phyloP scores from a whole-genome alignment of 2,888 invertebrate species.

The Pegoplata infirma region DNA sequence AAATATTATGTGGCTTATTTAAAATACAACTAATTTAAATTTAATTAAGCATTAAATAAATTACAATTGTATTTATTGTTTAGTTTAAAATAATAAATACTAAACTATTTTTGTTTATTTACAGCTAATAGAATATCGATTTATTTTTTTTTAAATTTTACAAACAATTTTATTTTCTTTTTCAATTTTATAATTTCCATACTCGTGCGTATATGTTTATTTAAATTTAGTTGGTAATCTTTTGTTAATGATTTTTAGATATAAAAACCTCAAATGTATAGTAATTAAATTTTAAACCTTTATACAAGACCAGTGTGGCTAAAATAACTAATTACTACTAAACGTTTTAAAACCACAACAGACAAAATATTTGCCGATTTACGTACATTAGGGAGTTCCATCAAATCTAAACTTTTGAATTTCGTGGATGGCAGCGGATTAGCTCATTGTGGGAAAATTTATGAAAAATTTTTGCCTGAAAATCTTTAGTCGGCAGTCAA shows the following conservation, averaged over 20 bases:
- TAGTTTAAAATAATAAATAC: not conserved
- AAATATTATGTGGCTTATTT: slow-evolving; percentile 5
- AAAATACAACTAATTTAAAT: slow-evolving; percentile 46
- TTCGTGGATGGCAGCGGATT: too few relatives aligned
- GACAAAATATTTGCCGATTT: slow-evolving; percentile 54
- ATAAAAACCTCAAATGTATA: slow-evolving; percentile 52
- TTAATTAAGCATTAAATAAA: slow-evolving; percentile 46
- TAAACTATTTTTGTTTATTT: too few relatives aligned
- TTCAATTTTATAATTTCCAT: too few relatives aligned
- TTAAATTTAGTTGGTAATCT: too few relatives aligned
- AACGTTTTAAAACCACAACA: slow-evolving; percentile 69
- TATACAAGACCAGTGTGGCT: slow-evolving; percentile 66
- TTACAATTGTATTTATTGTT: slow-evolving; percentile 22
- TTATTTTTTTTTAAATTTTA: too few relatives aligned
- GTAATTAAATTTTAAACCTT: slow-evolving; percentile 61
- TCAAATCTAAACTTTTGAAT: too few relatives aligned
- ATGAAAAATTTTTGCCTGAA: too few relatives aligned
- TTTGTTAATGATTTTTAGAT: slow-evolving; percentile 54
- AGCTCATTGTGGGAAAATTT: too few relatives aligned
- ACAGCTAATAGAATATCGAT: not conserved
- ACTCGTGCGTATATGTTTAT: too few relatives aligned
- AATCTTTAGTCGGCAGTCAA: too few relatives aligned
- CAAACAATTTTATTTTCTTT: too few relatives aligned
- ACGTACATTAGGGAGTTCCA: too few relatives aligned
- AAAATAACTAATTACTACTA: slow-evolving; percentile 73